Conservation (phyloP, 2,113 vertebrate species). For the Rhea pennata region DNA sequence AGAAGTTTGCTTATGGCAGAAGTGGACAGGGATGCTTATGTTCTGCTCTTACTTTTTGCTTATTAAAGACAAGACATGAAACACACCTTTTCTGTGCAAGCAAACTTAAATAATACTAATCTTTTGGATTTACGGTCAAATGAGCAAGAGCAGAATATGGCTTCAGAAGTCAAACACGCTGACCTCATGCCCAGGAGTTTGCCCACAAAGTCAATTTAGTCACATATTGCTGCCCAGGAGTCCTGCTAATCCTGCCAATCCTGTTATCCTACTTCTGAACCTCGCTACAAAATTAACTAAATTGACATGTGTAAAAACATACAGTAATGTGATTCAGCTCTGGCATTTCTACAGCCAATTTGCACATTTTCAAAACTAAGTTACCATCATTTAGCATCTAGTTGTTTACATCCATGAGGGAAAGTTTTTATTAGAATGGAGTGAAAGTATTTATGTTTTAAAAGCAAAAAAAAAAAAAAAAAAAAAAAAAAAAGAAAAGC, state of each 20-base stretch:
- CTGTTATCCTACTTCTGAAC: not conserved
- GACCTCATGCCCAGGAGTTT: accelerated
- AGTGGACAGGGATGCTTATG: not conserved
- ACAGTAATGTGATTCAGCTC: not conserved
- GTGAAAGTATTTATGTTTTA: not conserved
- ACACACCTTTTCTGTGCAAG: not conserved
- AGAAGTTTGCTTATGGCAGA: not conserved
- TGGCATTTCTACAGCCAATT: not conserved
- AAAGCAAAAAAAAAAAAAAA: slow-evolving; percentile 18
- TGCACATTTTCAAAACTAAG: slow-evolving; percentile 1
- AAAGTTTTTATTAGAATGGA: not conserved
- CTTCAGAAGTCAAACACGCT: not conserved
- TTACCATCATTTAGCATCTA: not conserved
- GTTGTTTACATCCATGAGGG: not conserved
- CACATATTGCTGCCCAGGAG: not conserved
- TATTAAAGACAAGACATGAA: not conserved
- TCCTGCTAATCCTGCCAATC: not conserved
- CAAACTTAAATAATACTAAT: not conserved
- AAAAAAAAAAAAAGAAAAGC: not conserved
- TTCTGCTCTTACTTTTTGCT: not conserved
- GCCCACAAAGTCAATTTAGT: not conserved
- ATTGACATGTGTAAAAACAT: not conserved
- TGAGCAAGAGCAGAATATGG: not conserved
- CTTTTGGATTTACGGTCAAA: not conserved
- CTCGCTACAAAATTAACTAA: not conserved